Evolutionary conservation across 2,797 vertebrate species (phyloP), one percentile per base, ranked within the genome.

Genomic region (Rhincodon typus): DNA sequence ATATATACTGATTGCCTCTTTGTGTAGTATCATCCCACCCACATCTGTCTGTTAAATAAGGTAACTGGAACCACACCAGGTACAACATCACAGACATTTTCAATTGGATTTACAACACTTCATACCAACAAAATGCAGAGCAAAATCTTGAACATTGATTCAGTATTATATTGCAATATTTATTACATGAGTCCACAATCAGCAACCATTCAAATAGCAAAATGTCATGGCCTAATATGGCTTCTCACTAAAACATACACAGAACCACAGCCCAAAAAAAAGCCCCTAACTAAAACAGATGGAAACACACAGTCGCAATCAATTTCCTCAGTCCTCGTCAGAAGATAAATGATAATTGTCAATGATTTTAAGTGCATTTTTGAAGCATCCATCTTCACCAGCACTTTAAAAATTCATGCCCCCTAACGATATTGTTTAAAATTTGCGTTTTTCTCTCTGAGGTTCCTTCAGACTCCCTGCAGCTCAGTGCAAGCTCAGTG

Each of bases 301-400:
- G 17, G 30, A 57, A 38, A 70, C 93, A 72, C 25, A 70, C 38
- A 94, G 67, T 7, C 17, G 69, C 94, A 74, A 74, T 94, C 90
- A 93, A 69, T 69, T 67, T 69, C 38, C 50, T 70, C 42, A 72
- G 67, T 38, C 67, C 70, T 95, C 42, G 30, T 95, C 74, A 57
- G 94, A 57, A 77, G 70, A 95, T 74, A 95, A 95, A 95, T 95
- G 70, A 95, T 95, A 95, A 95, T 72, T 74, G 46, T 95, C 94
- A 95, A 38, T 93, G 62, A 95, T 95, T 95, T 95, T 77, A 74
- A 95, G 94, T 74, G 69, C 90, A 93, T 77, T 27, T 95, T 74
- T 95, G 69, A 95, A 95, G 70, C 30, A 95, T 46, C 69, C 67
- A 74, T 94, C 94, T 94, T 74, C 70, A 74, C 69, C 13, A 6